phyloP scores from a whole-genome alignment of 2,888 invertebrate species.

The Sussaba pulchella region DNA sequence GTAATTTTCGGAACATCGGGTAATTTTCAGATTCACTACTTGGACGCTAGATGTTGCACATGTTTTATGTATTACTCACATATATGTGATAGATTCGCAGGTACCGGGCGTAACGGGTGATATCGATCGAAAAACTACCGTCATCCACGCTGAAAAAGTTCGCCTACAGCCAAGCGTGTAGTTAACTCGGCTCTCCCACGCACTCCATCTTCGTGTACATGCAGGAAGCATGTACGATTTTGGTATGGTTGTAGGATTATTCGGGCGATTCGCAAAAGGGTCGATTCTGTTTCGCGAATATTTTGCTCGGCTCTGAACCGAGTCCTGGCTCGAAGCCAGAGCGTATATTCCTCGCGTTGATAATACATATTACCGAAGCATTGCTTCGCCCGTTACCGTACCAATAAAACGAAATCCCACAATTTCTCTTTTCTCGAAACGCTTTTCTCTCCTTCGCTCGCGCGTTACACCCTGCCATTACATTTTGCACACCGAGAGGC shows the following conservation, averaged over 20 bases:
- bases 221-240: not conserved
- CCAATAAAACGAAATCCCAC: conserved; percentile 70
- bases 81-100: not conserved
- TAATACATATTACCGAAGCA: conserved; percentile 71
- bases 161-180: not conserved
- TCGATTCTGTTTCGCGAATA: conserved; percentile 68
- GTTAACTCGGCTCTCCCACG: not conserved
- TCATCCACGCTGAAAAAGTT: not conserved
- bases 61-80: not conserved
- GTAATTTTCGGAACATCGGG: conserved; percentile 1
- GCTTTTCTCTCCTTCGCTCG: conserved; percentile 24
- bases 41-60: conserved; percentile 2
- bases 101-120: not conserved
- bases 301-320: conserved; percentile 68
- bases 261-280: conserved; percentile 43
- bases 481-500: conserved; percentile 18
- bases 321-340: conserved; percentile 70
- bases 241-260: conserved; percentile 7
- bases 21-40: conserved; percentile 14
- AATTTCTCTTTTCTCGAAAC: conserved; percentile 62
- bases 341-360: conserved; percentile 69
- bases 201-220: not conserved
- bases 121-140: not conserved
- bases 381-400: conserved; percentile 67
- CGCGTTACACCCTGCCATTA: not conserved